Evolutionary conservation across 2,113 vertebrate species (phyloP), one percentile per base, ranked within the genome.

Genomic region (Limanda limanda): DNA sequence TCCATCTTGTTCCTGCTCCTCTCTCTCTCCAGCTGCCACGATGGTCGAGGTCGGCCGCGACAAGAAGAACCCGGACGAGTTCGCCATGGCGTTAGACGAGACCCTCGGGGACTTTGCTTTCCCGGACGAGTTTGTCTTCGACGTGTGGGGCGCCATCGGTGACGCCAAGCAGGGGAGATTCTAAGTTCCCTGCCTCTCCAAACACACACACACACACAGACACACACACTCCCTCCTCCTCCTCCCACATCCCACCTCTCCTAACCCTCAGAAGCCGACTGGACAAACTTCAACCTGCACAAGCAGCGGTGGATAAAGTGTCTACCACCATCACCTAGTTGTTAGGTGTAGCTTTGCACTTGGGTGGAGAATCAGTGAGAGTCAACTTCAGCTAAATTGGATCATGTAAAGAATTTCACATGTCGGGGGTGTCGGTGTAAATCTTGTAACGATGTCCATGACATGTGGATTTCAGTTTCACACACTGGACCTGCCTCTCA

Each of bases 51-150:
- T 97, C 24, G 98, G 97, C 79, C 95, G 94, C 10, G 96, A 97
- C 92, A 99, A 98, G 92, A 92, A 90, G 12, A 99, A 98, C 86
- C 96, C 97, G 0, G 97, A 99, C 24, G 97, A 98, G 72, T 98
- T 99, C 5, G 96, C 97, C 55, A 94, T 96, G 93, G 96, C 97
- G 0, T 75, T 99, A 23, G 96, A 99, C 66, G 94, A 97, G 90
- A 94, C 95, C 71, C 96, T 99, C 6, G 98, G 97, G 73, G 98
- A 99, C 91, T 99, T 98, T 45, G 97, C 97, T 1, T 99, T 99
- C 76, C 98, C 97, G 0, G 97, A 99, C 13, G 97, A 99, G 91
- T 99, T 99, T 76, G 96, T 99, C 45, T 98, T 98, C 64, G 97
- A 99, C 37, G 96, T 98, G 0, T 99, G 98, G 98, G 97, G 96